A percentile compares a stretch with the other conserved stretches of the same genome.
These are phyloP conservation scores for Unio pictorum DNA, from an alignment of 2,888 invertebrate genomes.

Conservation along the genomic window DNA sequence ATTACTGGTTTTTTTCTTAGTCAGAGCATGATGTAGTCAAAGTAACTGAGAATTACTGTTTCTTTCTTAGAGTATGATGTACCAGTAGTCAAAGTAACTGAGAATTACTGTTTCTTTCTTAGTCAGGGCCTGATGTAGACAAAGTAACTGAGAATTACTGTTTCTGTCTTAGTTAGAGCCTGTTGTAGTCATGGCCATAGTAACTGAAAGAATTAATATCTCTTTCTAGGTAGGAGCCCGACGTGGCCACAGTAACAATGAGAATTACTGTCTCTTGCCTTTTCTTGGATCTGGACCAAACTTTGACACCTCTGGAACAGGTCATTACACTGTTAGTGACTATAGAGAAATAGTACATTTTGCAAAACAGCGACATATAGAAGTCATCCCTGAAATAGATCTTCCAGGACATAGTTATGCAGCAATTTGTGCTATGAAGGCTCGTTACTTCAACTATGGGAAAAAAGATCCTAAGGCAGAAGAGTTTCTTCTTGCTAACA, in stretches of 20 bases:
- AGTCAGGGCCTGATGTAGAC: conserved; percentile 41
- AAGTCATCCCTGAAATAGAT: conserved; percentile 67
- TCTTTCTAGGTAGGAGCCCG: conserved; percentile 17
- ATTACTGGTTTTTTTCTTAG: conserved; percentile 30
- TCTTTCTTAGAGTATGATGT: conserved; percentile 35
- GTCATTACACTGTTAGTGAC: conserved; percentile 53
- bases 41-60: conserved; percentile 44
- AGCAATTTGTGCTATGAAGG: conserved; percentile 61
- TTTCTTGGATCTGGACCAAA: conserved; percentile 58
- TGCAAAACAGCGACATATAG: conserved; percentile 56
- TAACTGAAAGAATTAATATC: conserved; percentile 26
- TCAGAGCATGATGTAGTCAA: conserved; percentile 29
- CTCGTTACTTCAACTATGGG: conserved; percentile 41
- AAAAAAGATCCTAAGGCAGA: conserved; percentile 35
- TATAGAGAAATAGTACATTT: conserved; percentile 57
- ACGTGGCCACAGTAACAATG: conserved; percentile 52
- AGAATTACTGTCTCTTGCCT: conserved; percentile 51
- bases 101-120: conserved; percentile 16
- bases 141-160: conserved; percentile 43
- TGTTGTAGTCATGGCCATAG: conserved; percentile 7
- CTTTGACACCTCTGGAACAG: conserved; percentile 51
- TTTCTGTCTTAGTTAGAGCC: conserved; percentile 36
- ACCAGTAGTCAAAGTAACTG: too few relatives aligned
- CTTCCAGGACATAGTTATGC: conserved; percentile 67
- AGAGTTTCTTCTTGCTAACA: conserved; percentile 44